A percentile compares a stretch with the other conserved stretches of the same genome.
Evolutionary conservation across 1,140 invertebrate species (phyloP).

Genomic region (Drosophila funebris): DNA sequence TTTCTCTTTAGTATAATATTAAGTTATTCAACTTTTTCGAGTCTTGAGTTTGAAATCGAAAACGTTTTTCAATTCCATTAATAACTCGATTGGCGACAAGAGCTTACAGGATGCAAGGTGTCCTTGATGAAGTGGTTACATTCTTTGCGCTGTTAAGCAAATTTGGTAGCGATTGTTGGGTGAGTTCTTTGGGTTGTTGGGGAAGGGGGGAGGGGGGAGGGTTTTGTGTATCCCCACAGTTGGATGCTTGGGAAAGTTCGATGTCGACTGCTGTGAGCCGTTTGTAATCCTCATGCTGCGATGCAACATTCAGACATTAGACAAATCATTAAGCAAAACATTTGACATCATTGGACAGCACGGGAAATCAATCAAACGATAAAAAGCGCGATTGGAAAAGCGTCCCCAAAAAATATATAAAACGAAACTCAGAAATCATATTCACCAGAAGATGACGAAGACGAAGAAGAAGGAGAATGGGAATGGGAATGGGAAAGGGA

Average conservation of each 20-base stretch:
- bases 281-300: conserved; percentile 25
- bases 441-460: not conserved
- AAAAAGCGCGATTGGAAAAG: conserved; percentile 31
- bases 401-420: not conserved
- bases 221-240: not conserved
- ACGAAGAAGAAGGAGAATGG: too few relatives aligned
- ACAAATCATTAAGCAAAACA: conserved; percentile 42
- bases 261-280: conserved; percentile 19
- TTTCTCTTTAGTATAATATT: too few relatives aligned
- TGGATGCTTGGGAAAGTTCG: conserved; percentile 21
- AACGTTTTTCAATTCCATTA: not conserved
- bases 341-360: conserved; percentile 26
- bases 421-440: not conserved
- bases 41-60: not conserved
- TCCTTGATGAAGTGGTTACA: conserved; percentile 1
- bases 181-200: not conserved
- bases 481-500: not conserved
- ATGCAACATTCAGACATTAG: conserved; percentile 20
- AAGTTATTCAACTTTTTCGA: too few relatives aligned
- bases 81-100: conserved; percentile 7
- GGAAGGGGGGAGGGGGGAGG: not conserved
- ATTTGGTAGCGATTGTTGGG: not conserved
- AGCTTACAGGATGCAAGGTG: conserved; percentile 7
- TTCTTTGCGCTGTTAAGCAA: not conserved
- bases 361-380: conserved; percentile 41